phyloP scores from a whole-genome alignment of 2,113 vertebrate species.

The Paradoxurus hermaphroditus region DNA sequence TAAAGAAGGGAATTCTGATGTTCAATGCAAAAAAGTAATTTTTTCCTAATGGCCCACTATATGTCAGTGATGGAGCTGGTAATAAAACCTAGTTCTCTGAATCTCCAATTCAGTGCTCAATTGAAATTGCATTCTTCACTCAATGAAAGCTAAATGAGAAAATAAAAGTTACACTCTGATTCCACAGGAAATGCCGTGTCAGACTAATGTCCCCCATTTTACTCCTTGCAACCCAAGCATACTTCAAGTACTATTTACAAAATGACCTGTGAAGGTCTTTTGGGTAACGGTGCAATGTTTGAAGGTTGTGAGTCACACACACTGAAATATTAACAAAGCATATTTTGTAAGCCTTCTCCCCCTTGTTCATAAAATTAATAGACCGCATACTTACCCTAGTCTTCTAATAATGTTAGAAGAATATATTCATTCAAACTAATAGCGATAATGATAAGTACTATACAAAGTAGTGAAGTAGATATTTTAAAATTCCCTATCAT shows the following conservation, averaged over 20 bases:
- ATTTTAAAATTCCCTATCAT: neutral
- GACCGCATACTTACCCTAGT: neutral
- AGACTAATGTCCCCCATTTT: constrained; percentile 26
- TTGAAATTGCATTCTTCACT: constrained; percentile 55
- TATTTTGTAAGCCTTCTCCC: neutral
- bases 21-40: constrained; percentile 35
- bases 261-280: constrained; percentile 17
- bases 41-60: constrained; percentile 38
- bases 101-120: constrained; percentile 26
- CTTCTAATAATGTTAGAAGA: neutral
- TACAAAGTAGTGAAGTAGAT: neutral
- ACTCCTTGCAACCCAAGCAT: neutral
- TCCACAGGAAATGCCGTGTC: neutral
- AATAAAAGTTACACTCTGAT: constrained; percentile 12
- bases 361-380: neutral
- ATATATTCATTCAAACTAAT: neutral
- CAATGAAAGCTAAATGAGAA: constrained; percentile 50
- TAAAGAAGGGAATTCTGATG: constrained; percentile 30
- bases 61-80: constrained; percentile 54
- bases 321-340: constrained; percentile 8
- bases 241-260: neutral
- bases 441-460: neutral
- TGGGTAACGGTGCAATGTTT: neutral
- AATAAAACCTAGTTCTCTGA: constrained; percentile 34
- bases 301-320: neutral